Evolutionary conservation across 2,888 invertebrate species (phyloP).

Genomic region (Plusia festucae): DNA sequence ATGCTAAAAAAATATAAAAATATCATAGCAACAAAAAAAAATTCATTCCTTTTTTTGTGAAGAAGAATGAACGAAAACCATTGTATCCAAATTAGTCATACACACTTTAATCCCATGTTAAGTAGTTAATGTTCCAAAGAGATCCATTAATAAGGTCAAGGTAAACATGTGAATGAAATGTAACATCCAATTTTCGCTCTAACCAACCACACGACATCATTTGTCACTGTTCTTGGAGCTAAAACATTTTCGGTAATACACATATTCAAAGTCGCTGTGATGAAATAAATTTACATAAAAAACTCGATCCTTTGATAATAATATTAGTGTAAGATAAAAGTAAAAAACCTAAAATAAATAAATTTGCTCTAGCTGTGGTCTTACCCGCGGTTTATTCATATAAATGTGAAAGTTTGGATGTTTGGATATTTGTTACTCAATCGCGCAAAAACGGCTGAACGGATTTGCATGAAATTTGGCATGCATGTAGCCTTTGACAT

Average conservation of each 20-base stretch:
- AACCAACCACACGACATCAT: conserved; percentile 4
- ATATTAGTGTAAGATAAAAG: background rate
- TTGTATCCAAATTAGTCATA: background rate
- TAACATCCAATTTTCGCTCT: background rate
- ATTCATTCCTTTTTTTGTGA: too few relatives aligned
- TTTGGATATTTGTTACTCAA: too few relatives aligned
- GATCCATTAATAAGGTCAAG: background rate
- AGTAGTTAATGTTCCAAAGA: background rate
- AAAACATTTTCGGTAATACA: background rate
- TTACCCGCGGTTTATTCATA: too few relatives aligned
- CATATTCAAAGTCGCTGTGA: background rate
- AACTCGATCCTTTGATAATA: background rate
- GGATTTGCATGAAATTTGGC: too few relatives aligned
- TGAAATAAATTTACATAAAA: background rate
- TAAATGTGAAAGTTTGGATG: too few relatives aligned
- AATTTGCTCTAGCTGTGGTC: too few relatives aligned
- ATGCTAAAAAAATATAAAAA: too few relatives aligned
- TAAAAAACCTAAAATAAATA: too few relatives aligned
- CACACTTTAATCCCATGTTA: background rate
- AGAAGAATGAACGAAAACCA: too few relatives aligned
- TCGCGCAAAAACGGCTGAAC: too few relatives aligned
- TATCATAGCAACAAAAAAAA: too few relatives aligned
- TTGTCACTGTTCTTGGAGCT: background rate
- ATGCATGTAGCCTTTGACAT: too few relatives aligned
- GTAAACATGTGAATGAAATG: background rate